These are phyloP conservation scores for Tipula helvola DNA, from an alignment of 2,888 invertebrate species.

Conservation along the genomic window DNA sequence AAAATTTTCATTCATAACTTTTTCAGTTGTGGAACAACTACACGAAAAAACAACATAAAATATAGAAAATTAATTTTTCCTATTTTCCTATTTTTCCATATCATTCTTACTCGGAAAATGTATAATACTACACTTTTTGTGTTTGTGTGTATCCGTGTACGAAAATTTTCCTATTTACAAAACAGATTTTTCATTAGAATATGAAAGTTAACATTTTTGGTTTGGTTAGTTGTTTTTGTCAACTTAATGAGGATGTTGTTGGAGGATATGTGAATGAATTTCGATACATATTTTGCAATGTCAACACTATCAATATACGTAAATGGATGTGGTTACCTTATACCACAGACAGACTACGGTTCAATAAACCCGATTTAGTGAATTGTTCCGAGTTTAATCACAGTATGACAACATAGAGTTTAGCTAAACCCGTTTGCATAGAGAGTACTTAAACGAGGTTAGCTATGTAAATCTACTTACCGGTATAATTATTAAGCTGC, in stretches of 20 bases:
- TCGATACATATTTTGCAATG: not conserved
- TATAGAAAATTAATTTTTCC: slow-evolving; percentile 4
- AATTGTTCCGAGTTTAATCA: too few species aligned
- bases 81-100: not conserved
- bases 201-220: not conserved
- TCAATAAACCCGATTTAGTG: too few species aligned
- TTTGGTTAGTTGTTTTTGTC: not conserved
- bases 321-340: too few species aligned
- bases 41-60: not conserved
- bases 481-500: too few species aligned
- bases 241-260: not conserved
- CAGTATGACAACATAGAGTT: too few species aligned
- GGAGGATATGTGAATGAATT: not conserved
- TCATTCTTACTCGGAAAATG: not conserved
- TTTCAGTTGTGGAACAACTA: slow-evolving; percentile 4
- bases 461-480: too few species aligned
- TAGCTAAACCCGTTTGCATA: too few species aligned
- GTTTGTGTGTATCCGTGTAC: not conserved
- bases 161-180: not conserved
- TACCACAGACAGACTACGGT: too few species aligned
- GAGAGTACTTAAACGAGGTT: too few species aligned
- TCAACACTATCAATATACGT: too few species aligned
- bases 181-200: not conserved
- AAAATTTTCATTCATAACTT: not conserved
- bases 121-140: not conserved